phyloP scores from a whole-genome alignment of 2,888 invertebrate species.

The Clistopyga incitator region DNA sequence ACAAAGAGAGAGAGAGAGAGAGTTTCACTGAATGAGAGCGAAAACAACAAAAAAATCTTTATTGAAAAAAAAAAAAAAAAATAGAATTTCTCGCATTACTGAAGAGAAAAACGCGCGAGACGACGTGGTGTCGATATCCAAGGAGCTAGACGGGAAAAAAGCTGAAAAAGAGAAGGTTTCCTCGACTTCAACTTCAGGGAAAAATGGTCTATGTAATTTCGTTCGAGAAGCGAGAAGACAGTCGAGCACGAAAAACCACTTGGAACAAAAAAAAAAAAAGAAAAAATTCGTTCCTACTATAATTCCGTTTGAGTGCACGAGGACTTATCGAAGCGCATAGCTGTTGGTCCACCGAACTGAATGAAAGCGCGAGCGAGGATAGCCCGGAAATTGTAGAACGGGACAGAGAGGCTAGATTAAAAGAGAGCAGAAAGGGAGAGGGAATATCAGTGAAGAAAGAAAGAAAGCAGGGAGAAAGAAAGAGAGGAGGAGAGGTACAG shows the following conservation, averaged over 20 bases:
- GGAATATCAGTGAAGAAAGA: constrained; percentile 15
- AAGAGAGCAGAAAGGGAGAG: not conserved
- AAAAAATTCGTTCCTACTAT: constrained; percentile 33
- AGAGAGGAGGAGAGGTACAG: not conserved
- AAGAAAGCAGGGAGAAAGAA: not conserved
- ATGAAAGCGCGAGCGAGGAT: constrained; percentile 29
- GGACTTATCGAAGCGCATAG: constrained; percentile 50
- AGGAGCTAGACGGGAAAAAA: not conserved
- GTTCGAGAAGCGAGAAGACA: constrained; percentile 29
- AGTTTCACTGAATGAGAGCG: constrained; percentile 49
- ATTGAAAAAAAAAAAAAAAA: constrained; percentile 15
- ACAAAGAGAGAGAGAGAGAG: not conserved
- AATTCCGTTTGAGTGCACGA: constrained; percentile 43
- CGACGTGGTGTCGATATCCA: constrained; percentile 25
- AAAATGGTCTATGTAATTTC: constrained; percentile 35
- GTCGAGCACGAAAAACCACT: constrained; percentile 20
- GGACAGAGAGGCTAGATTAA: constrained; percentile 43
- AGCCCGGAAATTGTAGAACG: constrained; percentile 25
- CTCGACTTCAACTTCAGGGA: constrained; percentile 1
- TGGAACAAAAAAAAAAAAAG: constrained; percentile 19
- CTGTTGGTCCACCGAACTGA: constrained; percentile 42
- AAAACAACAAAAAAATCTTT: constrained; percentile 37
- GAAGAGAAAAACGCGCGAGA: not conserved
- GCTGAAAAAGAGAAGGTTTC: constrained; percentile 9
- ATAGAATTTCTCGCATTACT: not conserved